These are phyloP conservation scores for Eulimnadia texana DNA, from an alignment of 1,140 invertebrate species.

Conservation along the genomic window DNA sequence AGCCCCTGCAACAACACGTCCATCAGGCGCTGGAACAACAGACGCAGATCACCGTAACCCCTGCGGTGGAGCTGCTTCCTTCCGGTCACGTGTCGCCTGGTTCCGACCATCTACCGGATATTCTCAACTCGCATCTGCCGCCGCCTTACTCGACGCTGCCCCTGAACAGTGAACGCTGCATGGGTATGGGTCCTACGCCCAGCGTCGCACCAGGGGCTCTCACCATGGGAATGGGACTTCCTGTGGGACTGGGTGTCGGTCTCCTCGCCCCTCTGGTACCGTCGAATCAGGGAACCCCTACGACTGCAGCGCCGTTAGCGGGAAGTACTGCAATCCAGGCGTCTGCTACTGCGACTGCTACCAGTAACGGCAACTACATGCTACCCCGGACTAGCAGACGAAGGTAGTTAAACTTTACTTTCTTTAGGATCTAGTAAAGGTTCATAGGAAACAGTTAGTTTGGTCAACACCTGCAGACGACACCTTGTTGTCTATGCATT, in stretches of 20 bases:
- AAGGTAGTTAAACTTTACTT: too few relatives aligned
- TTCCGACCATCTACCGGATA: slow-evolving; percentile 31
- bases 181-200: slow-evolving; percentile 19
- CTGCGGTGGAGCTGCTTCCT: slow-evolving; percentile 10
- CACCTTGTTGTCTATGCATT: too few relatives aligned
- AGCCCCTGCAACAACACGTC: slow-evolving; percentile 11
- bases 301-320: slow-evolving; percentile 8
- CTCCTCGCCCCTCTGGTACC: slow-evolving; percentile 12
- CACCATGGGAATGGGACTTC: background rate
- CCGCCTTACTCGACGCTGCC: slow-evolving; percentile 33
- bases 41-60: slow-evolving; percentile 12
- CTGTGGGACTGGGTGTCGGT: background rate
- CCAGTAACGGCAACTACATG: slow-evolving; percentile 5
- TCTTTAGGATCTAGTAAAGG: too few relatives aligned
- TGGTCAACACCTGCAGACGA: too few relatives aligned
- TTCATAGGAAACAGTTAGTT: too few relatives aligned
- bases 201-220: slow-evolving; percentile 9
- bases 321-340: slow-evolving; percentile 18
- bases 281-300: slow-evolving; percentile 15
- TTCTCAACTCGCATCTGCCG: slow-evolving; percentile 35
- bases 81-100: slow-evolving; percentile 8
- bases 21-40: slow-evolving; percentile 10
- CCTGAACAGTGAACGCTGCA: slow-evolving; percentile 18
- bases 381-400: background rate
- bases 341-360: slow-evolving; percentile 10